These are phyloP conservation scores for Dryoscopus gambensis DNA, from an alignment of 2,113 vertebrate species.

Conservation along the genomic window DNA sequence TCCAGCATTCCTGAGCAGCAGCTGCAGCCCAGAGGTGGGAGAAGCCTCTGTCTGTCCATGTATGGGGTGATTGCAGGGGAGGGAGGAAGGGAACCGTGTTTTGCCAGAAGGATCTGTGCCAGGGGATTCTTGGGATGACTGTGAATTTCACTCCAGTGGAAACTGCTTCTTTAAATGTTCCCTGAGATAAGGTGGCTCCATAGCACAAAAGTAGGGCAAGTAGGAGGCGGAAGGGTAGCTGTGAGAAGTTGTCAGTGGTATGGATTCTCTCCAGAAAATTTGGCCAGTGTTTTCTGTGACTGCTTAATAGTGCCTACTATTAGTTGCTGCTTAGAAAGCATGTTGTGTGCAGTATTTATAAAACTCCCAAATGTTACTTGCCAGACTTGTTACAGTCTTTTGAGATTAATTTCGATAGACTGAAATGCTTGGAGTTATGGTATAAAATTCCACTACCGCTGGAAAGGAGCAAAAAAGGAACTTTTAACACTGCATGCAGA, in stretches of 20 bases:
- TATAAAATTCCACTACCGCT: background rate
- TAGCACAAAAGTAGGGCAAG: constrained; percentile 5
- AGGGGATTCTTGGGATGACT: background rate
- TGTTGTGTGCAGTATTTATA: background rate
- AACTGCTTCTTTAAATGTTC: background rate
- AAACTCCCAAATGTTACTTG: background rate
- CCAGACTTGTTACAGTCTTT: background rate
- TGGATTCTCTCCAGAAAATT: background rate
- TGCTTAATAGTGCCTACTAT: background rate
- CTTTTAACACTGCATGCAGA: background rate
- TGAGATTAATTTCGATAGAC: constrained; percentile 7
- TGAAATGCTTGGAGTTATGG: background rate
- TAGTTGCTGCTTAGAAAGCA: background rate
- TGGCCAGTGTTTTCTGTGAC: background rate
- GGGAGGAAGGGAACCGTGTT: accelerated
- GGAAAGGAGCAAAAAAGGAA: background rate
- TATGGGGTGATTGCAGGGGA: background rate
- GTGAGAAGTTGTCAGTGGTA: background rate
- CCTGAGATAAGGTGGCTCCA: background rate
- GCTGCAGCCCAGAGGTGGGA: background rate
- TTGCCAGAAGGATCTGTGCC: background rate
- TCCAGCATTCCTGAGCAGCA: background rate
- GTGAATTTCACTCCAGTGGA: background rate
- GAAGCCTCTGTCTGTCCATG: background rate
- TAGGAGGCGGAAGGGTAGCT: background rate